These are phyloP conservation scores for Lepus oiostolus DNA, from an alignment of 2,797 vertebrate species.

Conservation along the genomic window DNA sequence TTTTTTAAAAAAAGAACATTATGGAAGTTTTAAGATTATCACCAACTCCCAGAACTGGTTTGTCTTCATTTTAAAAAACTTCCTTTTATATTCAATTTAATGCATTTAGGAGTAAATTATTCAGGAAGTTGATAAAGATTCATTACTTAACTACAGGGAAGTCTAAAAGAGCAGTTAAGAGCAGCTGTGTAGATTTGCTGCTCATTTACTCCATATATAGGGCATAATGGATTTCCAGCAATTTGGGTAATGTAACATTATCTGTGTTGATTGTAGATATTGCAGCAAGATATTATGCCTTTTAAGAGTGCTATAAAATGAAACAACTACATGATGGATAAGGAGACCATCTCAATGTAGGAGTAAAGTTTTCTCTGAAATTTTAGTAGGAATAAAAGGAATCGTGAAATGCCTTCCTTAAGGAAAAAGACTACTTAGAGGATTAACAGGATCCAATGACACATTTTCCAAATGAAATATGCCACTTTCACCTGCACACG, in stretches of 20 bases:
- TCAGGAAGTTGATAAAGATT: slow-evolving; percentile 81
- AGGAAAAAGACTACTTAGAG: background rate
- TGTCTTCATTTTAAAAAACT: slow-evolving; percentile 78
- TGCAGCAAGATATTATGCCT: slow-evolving; percentile 70
- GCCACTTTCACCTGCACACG: slow-evolving; percentile 60
- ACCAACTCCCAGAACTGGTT: slow-evolving; percentile 71
- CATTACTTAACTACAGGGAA: slow-evolving; percentile 78
- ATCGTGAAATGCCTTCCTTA: slow-evolving; percentile 48
- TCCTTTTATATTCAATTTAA: slow-evolving; percentile 79
- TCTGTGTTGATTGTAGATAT: slow-evolving; percentile 78
- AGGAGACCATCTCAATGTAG: background rate
- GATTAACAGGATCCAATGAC: slow-evolving; percentile 6
- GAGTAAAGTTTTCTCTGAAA: slow-evolving; percentile 64
- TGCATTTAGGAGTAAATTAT: slow-evolving; percentile 80
- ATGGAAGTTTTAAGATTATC: slow-evolving; percentile 74
- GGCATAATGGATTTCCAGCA: slow-evolving; percentile 72
- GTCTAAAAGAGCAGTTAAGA: slow-evolving; percentile 71
- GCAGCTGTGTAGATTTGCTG: slow-evolving; percentile 73
- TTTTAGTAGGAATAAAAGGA: background rate
- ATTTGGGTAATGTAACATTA: slow-evolving; percentile 78
- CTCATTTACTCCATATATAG: slow-evolving; percentile 72
- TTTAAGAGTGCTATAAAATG: slow-evolving; percentile 68
- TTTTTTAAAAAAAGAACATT: slow-evolving; percentile 26
- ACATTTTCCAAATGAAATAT: slow-evolving; percentile 66
- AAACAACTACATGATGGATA: slow-evolving; percentile 41